Conservation (phyloP, 2,797 vertebrate genomes). For the Pantherophis vulpinus region DNA sequence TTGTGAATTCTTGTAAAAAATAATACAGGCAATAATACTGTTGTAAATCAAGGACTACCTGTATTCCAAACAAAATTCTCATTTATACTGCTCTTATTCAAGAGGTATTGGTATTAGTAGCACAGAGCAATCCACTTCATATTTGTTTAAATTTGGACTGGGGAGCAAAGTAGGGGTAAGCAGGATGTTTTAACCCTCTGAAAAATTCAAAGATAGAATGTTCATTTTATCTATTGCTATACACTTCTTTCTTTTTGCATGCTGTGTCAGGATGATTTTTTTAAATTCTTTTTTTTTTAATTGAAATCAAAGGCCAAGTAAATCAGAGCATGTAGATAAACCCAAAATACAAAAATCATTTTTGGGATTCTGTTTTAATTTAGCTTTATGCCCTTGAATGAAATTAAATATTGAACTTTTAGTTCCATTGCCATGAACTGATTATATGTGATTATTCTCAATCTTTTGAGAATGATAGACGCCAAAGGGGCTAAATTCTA, state of each 20-base stretch:
- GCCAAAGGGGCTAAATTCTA: neutral
- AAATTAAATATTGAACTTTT: neutral
- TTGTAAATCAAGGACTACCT: neutral
- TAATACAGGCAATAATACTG: neutral
- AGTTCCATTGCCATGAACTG: neutral
- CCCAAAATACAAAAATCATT: neutral
- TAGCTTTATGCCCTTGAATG: neutral
- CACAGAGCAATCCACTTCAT: neutral
- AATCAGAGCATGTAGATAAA: neutral
- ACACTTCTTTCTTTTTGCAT: neutral
- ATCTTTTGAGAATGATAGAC: neutral
- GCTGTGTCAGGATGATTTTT: neutral
- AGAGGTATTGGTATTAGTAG: neutral
- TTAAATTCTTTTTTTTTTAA: neutral
- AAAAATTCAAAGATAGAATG: neutral
- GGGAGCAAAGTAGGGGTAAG: neutral
- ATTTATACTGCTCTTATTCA: neutral
- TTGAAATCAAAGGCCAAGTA: neutral
- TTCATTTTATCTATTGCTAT: neutral
- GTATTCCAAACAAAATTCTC: neutral
- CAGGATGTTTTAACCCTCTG: neutral
- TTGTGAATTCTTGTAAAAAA: neutral
- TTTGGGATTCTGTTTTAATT: neutral
- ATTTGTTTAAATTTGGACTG: neutral
- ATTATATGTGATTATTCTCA: neutral